These are phyloP conservation scores for Eulemur albifrons DNA, from an alignment of 2,797 vertebrate genomes.

Conservation along the genomic window DNA sequence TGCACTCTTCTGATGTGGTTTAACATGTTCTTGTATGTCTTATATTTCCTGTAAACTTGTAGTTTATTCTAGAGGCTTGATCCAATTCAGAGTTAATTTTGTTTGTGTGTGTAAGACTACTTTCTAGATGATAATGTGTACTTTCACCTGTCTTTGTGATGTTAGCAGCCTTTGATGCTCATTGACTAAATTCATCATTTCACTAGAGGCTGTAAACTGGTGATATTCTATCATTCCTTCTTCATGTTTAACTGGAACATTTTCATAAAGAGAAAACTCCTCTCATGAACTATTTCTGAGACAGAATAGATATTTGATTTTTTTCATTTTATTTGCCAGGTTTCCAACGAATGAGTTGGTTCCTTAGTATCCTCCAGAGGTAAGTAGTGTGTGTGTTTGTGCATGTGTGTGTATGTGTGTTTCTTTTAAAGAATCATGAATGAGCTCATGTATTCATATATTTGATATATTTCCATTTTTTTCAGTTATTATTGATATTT, in stretches of 20 bases:
- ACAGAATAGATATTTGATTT: background rate
- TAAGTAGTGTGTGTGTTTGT: background rate
- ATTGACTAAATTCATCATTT: background rate
- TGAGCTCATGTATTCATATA: background rate
- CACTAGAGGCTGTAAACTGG: background rate
- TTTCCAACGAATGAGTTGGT: background rate
- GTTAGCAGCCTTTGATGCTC: background rate
- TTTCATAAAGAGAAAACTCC: background rate
- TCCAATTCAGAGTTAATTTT: background rate
- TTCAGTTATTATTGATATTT: background rate
- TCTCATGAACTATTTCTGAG: background rate
- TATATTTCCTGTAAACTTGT: background rate
- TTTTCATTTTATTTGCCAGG: conserved; percentile 16
- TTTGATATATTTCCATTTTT: background rate
- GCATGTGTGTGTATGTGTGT: background rate
- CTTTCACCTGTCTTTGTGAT: background rate
- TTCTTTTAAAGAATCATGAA: background rate
- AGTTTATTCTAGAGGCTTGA: background rate
- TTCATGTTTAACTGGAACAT: conserved; percentile 26
- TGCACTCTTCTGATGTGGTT: background rate
- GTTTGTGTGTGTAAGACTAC: background rate
- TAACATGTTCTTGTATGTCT: background rate
- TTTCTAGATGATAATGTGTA: background rate
- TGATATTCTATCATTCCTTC: background rate
- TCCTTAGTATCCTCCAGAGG: background rate